These are phyloP conservation scores for Trinorchestia longiramus DNA, from an alignment of 1,140 invertebrate species.

Conservation along the genomic window DNA sequence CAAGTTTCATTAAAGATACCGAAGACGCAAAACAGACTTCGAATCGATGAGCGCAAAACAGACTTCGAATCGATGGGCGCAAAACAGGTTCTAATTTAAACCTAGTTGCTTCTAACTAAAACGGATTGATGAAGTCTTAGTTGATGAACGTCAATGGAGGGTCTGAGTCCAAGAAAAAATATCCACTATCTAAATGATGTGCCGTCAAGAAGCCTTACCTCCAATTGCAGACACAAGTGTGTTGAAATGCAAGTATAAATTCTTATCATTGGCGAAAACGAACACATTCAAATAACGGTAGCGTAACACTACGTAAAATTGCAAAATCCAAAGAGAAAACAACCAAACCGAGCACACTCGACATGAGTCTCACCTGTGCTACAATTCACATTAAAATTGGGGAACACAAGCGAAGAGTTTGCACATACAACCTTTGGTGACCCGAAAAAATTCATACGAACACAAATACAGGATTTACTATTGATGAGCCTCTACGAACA, in stretches of 20 bases:
- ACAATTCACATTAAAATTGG: background rate
- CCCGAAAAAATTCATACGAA: background rate
- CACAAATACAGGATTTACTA: background rate
- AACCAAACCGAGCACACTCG: background rate
- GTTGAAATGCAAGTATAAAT: background rate
- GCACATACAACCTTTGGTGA: background rate
- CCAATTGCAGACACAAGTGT: background rate
- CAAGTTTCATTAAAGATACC: background rate
- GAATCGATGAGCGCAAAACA: background rate
- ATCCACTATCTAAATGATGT: background rate
- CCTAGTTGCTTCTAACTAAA: background rate
- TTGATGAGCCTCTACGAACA: background rate
- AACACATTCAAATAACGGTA: background rate
- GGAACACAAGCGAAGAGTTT: background rate
- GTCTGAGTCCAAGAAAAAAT: background rate
- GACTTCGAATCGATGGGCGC: background rate
- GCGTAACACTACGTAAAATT: background rate
- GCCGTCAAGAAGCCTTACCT: background rate
- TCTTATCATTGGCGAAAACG: background rate
- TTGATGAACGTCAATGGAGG: background rate
- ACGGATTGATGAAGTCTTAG: background rate
- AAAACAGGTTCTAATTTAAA: background rate
- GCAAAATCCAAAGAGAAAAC: background rate
- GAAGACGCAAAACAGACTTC: background rate
- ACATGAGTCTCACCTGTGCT: background rate